Percentiles rank a stretch among this genome's conserved stretches.
Evolutionary conservation across 2,888 invertebrate species (phyloP).

Genomic region (Podotricha telesiphe): DNA sequence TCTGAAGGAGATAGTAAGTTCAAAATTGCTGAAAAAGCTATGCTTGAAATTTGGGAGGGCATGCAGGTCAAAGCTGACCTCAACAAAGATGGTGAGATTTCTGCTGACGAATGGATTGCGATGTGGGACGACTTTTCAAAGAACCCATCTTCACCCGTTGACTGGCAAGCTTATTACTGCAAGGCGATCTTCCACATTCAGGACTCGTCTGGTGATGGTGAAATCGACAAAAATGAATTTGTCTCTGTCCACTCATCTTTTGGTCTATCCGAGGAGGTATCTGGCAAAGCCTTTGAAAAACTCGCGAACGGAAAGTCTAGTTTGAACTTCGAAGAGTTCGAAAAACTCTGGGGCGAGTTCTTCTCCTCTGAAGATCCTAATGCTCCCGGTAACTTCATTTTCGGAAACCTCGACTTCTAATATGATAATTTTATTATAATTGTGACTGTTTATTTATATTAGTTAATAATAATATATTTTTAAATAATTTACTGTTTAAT

Average conservation of each 20-base stretch:
- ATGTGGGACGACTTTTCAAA: conserved; percentile 93
- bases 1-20: conserved; percentile 87
- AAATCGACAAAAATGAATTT: conserved; percentile 92
- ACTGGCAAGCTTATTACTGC: conserved; percentile 93
- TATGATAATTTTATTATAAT: conserved; percentile 54
- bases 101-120: conserved; percentile 93
- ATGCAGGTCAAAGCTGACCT: conserved; percentile 90
- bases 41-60: conserved; percentile 93
- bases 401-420: conserved; percentile 90
- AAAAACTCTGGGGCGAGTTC: conserved; percentile 92
- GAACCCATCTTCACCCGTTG: conserved; percentile 87
- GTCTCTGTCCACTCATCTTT: conserved; percentile 91
- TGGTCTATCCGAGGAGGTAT: conserved; percentile 88
- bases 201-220: conserved; percentile 90
- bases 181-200: conserved; percentile 94
- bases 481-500: conserved; percentile 1
- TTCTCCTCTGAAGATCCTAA: conserved; percentile 90
- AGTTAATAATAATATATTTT: conserved; percentile 20
- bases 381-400: conserved; percentile 93
- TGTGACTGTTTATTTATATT: conserved; percentile 22
- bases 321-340: conserved; percentile 90
- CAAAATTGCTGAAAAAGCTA: conserved; percentile 87
- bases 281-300: conserved; percentile 89
- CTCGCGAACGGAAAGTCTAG: conserved; percentile 89
- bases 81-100: conserved; percentile 93